Conservation (phyloP, 2,888 invertebrate genomes). For the Euphydryas editha region DNA sequence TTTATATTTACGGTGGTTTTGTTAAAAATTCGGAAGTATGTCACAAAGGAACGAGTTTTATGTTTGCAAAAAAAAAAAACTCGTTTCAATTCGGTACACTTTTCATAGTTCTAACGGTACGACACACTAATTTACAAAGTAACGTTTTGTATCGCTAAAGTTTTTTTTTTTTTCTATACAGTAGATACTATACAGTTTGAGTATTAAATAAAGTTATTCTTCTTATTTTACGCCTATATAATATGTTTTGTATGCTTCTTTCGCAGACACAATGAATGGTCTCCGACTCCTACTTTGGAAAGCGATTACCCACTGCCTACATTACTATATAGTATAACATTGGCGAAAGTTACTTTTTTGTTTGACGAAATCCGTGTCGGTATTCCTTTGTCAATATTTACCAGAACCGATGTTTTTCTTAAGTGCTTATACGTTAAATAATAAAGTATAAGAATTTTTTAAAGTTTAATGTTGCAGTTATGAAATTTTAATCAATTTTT, state of each 20-base stretch:
- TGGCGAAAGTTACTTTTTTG: conserved; percentile 71
- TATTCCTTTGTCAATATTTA: conserved; percentile 60
- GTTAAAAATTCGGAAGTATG: conserved; percentile 48
- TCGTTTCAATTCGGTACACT: conserved; percentile 32
- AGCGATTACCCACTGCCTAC: conserved; percentile 61
- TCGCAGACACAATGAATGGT: conserved; percentile 70
- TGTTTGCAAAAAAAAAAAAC: conserved; percentile 56
- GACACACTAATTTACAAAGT: conserved; percentile 7
- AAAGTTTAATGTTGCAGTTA: neutral
- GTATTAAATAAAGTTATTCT: conserved; percentile 41
- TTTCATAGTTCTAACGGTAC: conserved; percentile 9
- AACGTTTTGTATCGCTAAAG: neutral
- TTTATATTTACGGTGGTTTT: conserved; percentile 14
- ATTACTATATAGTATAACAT: conserved; percentile 58
- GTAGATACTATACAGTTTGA: neutral
- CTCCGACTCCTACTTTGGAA: conserved; percentile 71
- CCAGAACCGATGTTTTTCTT: conserved; percentile 44
- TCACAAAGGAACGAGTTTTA: conserved; percentile 51
- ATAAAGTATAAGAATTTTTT: neutral
- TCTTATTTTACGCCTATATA: conserved; percentile 46
- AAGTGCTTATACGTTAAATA: conserved; percentile 12
- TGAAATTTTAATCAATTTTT: neutral
- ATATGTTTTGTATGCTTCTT: conserved; percentile 58
- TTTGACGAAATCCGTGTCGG: conserved; percentile 57
- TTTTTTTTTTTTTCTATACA: neutral